Conservation (phyloP, 2,888 invertebrate genomes). For the Ischnura elegans region DNA sequence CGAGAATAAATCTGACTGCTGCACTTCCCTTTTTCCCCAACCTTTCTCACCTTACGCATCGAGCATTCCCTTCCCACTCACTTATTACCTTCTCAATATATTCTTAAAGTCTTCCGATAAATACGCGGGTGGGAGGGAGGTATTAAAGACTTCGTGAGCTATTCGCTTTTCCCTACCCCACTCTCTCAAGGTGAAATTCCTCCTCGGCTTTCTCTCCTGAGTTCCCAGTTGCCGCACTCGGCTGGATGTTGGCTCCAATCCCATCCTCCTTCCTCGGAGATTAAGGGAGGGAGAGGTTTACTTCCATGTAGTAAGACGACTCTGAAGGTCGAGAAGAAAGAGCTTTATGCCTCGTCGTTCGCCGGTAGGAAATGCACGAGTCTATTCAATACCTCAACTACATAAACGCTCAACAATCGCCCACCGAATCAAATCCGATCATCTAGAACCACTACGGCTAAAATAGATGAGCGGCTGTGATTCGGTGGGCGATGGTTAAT, state of each 20-base stretch:
- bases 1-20: constrained; percentile 12
- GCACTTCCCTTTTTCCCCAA: neutral
- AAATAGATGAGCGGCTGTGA: no score
- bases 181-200: constrained; percentile 19
- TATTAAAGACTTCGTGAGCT: neutral
- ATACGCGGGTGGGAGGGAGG: neutral
- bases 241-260: neutral
- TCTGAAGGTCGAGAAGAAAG: neutral
- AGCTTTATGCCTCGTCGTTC: neutral
- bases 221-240: neutral
- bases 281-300: neutral
- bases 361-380: no score
- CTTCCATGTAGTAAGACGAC: neutral
- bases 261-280: neutral
- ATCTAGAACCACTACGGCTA: no score
- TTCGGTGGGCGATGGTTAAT: no score
- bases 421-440: no score
- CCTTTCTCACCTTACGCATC: neutral
- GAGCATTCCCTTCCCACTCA: neutral
- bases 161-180: neutral
- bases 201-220: constrained; percentile 1
- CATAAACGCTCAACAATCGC: no score
- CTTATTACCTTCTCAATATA: neutral
- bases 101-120: neutral
- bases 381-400: no score